Evolutionary conservation across 2,888 invertebrate species (phyloP).

Genomic region (Thalpophila matura): DNA sequence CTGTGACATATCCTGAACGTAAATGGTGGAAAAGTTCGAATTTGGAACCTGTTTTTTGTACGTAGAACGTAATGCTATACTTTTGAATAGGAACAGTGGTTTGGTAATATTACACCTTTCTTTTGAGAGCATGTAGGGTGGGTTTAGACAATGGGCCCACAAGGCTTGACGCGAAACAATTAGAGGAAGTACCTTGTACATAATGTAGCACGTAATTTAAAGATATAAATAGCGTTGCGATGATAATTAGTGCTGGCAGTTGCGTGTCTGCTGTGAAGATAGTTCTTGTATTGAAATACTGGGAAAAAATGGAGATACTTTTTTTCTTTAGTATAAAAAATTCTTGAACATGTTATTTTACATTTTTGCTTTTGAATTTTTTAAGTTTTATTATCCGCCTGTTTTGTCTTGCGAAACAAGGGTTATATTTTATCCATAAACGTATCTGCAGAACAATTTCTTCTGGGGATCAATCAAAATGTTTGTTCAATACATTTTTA

Average conservation of each 20-base stretch:
- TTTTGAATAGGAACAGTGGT: slow-evolving; percentile 49
- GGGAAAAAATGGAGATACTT: slow-evolving; percentile 12
- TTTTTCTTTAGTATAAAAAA: slow-evolving; percentile 19
- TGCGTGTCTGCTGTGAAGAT: slow-evolving; percentile 39
- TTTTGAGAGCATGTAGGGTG: slow-evolving; percentile 70
- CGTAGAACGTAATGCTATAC: slow-evolving; percentile 59
- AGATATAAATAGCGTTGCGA: slow-evolving; percentile 68
- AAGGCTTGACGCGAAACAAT: slow-evolving; percentile 64
- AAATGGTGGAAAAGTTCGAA: slow-evolving; percentile 74
- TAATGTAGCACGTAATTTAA: slow-evolving; percentile 55
- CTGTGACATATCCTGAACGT: slow-evolving; percentile 65
- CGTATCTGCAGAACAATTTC: not conserved
- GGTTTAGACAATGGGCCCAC: slow-evolving; percentile 70
- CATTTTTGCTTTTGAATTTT: not conserved
- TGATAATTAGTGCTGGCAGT: slow-evolving; percentile 60
- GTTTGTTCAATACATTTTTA: not conserved
- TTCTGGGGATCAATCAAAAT: not conserved
- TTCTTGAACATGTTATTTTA: slow-evolving; percentile 16
- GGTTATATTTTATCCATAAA: not conserved
- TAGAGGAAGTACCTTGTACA: slow-evolving; percentile 66
- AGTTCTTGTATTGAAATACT: slow-evolving; percentile 37
- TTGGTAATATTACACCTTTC: slow-evolving; percentile 74
- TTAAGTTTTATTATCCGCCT: not conserved
- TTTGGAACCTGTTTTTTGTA: slow-evolving; percentile 76
- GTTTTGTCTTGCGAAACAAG: not conserved